A percentile compares a stretch with the other conserved stretches of the same genome.
phyloP scores from a whole-genome alignment of 2,113 vertebrate species.

The Seriola dumerili region DNA sequence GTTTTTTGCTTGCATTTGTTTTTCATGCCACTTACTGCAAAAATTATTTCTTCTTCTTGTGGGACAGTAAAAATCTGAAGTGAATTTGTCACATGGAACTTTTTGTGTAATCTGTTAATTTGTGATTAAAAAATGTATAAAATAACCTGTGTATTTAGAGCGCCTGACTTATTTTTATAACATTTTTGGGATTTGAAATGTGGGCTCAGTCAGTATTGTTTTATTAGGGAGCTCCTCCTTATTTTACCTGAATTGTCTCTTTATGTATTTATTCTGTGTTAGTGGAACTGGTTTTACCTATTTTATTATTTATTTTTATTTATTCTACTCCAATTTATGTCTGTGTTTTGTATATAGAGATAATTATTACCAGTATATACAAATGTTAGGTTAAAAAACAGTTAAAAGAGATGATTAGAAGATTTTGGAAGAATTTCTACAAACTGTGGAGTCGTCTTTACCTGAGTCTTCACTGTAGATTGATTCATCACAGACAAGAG shows the following conservation, averaged over 20 bases:
- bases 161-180: too few species aligned
- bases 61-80: too few species aligned
- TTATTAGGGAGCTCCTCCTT: too few species aligned
- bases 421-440: not conserved
- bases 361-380: not conserved
- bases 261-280: not conserved
- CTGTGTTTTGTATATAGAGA: not conserved
- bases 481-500: slow-evolving; percentile 81
- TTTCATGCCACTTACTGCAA: too few species aligned
- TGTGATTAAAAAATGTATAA: too few species aligned
- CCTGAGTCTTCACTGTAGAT: slow-evolving; percentile 82
- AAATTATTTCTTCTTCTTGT: too few species aligned
- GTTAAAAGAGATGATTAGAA: not conserved
- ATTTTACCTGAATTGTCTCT: not conserved
- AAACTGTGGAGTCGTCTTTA: slow-evolving; percentile 23
- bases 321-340: not conserved
- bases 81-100: too few species aligned
- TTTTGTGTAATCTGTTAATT: too few species aligned
- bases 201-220: too few species aligned
- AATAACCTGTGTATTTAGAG: too few species aligned
- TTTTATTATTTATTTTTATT: not conserved
- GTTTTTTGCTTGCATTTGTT: not conserved
- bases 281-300: not conserved
- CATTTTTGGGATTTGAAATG: too few species aligned
- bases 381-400: not conserved